Conservation (phyloP, 2,113 vertebrate species). For the Coptodon bakossiorum region DNA sequence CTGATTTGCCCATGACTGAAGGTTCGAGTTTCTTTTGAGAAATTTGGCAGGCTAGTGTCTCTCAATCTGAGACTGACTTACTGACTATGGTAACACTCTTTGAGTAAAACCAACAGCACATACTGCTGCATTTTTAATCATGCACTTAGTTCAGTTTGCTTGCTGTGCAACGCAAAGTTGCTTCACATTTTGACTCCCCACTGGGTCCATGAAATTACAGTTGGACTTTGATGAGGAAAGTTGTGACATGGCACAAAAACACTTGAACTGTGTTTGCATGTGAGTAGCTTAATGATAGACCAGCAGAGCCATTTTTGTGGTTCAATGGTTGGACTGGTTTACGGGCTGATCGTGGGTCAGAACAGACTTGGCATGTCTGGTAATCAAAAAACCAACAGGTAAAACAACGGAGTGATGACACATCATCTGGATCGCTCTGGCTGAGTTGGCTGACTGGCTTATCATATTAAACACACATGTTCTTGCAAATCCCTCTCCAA, state of each 20-base stretch:
- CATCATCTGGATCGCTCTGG: neutral
- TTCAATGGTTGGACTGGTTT: neutral
- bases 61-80: neutral
- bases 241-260: neutral
- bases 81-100: neutral
- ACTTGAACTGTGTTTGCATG: neutral
- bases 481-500: neutral
- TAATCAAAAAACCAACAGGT: conserved; percentile 7
- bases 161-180: rapidly evolving
- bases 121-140: neutral
- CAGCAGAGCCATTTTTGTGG: neutral
- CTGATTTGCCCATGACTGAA: neutral
- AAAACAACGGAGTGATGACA: conserved; percentile 3
- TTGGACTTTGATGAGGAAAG: neutral
- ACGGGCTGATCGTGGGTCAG: neutral
- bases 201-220: neutral
- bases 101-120: neutral
- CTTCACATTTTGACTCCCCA: neutral
- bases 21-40: neutral
- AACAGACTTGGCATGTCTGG: neutral
- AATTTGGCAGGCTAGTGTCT: neutral
- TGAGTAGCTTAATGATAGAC: neutral
- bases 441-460: neutral
- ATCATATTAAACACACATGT: conserved; percentile 26
- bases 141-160: neutral